Evolutionary conservation across 2,113 vertebrate species (phyloP), one percentile per base, ranked within the genome.

Genomic region (Mixornis gularis): DNA sequence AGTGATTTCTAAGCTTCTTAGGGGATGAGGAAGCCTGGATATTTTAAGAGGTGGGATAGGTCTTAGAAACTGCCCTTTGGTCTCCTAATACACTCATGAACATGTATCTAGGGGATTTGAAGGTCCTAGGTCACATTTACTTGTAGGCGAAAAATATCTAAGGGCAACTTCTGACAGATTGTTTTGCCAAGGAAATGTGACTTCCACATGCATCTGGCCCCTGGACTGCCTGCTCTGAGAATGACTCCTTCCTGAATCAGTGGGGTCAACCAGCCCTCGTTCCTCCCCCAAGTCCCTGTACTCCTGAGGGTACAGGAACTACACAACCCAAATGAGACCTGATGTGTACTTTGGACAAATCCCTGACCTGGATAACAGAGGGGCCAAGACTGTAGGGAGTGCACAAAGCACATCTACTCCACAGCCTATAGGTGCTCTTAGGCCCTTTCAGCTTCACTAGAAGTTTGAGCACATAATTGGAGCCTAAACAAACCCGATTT

Each of bases 1-100:
- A 72, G 22, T 73, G 68, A 69, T 92, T 88, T 72, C 52, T 70
- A 83, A 79, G 29, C 25, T 95, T 93, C 83, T 86, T 65, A 96
- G 70, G 29, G 30, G 14, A 65, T 65, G 46, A 74, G 52, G 44
- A 93, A 79, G 43, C 27, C 51, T 83, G 63, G 38, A 38, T 89
- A 71, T 76, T 87, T 92, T 81, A 79, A 49, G 72, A 87, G 65
- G 69, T 60, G 38, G 20, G 69, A 49, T 55, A 48, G 27, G 46
- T 86, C 55, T 81, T 73, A 63, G 46, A 78, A 62, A 80, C 40
- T 53, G 49, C 44, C 21, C 51, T 90, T 93, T 77, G 43, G 58
- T 89, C 65, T 81, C 87, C 63, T 84, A 49, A 68, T 55, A 85
- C 14, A 17, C 41, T 88, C 53, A 58, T 53, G 30, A 92, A 71